Evolutionary conservation across 35 echinoderm and acorn worm species (phyloP), one percentile per base, ranked within the genome.

Genomic region (Lytechinus pictus): DNA sequence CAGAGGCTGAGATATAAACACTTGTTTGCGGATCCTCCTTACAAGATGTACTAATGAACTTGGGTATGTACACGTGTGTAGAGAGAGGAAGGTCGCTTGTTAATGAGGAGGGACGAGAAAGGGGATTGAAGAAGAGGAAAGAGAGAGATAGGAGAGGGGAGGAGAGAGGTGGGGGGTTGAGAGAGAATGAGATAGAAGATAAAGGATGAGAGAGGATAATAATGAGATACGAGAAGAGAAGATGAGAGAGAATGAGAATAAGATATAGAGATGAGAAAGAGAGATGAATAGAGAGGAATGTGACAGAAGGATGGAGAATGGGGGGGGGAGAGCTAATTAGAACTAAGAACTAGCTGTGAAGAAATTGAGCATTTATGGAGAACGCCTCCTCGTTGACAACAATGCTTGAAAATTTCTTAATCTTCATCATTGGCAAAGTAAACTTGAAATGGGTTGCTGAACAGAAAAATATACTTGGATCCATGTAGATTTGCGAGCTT

Each of bases 1-100:
- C 6, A 5, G 16, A 5, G 66, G 66, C 16, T 7, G 66, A n/a
- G 66, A 79, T 79, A 24, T 79, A 79, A 79, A 79, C 66, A 79
- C 66, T 79, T 79, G 66, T 79, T 79, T 79, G 66, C 66, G 21
- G 66, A 79, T 79, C n/a, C 66, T 79, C n/a, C 66, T 79, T 79
- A 79, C 66, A 79, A 79, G 66, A 79, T 7, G 66, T 79, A 79
- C 19, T 79, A 79, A 79, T 7, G 66, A n/a, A 24, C 19, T 24
- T 16, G 19, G 19, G 66, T 16, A 58, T 16, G 4, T 79, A 79
- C n/a, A 79, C 66, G n/a, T 24, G 61, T 44, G 88, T 90, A 10
- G 4, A 33, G 52, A 90, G 88, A 7, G 88, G 88, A 90, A 90
- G 88, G 88, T 90, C 88, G 1, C 88, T 90, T 33, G 28, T 90